Evolutionary conservation across 2,888 invertebrate genomes (phyloP), one percentile per base, ranked within the genome.

Genomic region (Ichneumoninae sp.): DNA sequence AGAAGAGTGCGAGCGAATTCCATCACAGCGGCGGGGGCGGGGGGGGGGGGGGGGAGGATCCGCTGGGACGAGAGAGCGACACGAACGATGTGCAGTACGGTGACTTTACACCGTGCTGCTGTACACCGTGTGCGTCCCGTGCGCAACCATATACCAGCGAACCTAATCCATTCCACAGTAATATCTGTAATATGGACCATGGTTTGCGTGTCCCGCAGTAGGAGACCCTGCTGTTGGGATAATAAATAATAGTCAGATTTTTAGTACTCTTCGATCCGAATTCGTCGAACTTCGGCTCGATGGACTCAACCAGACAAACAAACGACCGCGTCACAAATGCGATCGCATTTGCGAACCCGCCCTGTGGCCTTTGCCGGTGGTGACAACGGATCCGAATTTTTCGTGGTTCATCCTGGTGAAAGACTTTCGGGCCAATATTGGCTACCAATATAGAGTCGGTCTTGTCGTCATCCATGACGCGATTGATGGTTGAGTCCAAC

Each of bases 1-100:
- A 44, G 30, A 44, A 44, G 54, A 44, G 74, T 44, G 68, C 82
- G 57, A 89, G 87, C 89, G 89, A 90, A 89, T 90, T 90, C 89
- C 88, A 88, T 88, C 85, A 40, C 40, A 6, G 36, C 8, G 8
- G 36, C 0, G 36, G 36, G 7, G 6, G 89, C 0, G 3, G 26
- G 26, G 26, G 26, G 3, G 26, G 26, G 40, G 8, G 8, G 40
- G 40, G 10, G 40, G 89, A 63, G 86, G 33, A 78, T 70, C 44
- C 47, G 73, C 44, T 36, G 66, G 60, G 26, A 73, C 52, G 73
- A 68, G 77, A 73, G 66, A 22, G 60, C 73, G 78, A 78, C 57
- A 80, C 40, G 75, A 75, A 50, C 60, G n/a, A 4, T 36, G 75
- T 50, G n/a, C 54, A 69, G 52, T 70, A 69, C 52, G 83, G 79